A percentile compares a stretch with the other conserved stretches of the same genome.
These are phyloP conservation scores for Malurus cyaneus DNA, from an alignment of 2,113 vertebrate genomes.

Conservation along the genomic window DNA sequence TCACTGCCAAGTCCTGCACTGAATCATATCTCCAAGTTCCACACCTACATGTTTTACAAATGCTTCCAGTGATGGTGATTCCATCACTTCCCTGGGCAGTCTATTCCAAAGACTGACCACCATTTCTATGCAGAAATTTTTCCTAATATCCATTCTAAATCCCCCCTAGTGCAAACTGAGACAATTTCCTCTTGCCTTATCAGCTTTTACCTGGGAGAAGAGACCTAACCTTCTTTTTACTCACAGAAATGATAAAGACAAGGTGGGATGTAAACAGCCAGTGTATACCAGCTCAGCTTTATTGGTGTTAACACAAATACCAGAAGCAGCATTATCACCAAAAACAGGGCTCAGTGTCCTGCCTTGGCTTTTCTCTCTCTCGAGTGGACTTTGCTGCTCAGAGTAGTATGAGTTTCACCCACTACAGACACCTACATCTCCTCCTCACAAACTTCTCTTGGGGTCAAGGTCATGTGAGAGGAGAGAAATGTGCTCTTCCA, in stretches of 20 bases:
- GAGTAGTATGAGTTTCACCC: not conserved
- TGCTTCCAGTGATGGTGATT: not conserved
- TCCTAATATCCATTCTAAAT: not conserved
- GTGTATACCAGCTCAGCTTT: not conserved
- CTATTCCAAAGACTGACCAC: not conserved
- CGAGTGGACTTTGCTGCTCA: not conserved
- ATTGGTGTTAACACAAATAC: not conserved
- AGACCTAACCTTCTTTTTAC: not conserved
- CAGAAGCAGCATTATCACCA: not conserved
- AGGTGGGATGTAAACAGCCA: not conserved
- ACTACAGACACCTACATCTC: not conserved
- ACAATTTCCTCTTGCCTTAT: not conserved
- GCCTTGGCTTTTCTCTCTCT: not conserved
- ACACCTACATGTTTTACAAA: not conserved
- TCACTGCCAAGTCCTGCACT: not conserved
- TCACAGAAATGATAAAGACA: not conserved
- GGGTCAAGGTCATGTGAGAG: not conserved
- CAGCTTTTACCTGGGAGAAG: not conserved
- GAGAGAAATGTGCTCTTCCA: not conserved
- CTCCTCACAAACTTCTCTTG: not conserved
- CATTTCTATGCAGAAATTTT: not conserved
- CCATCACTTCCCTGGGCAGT: not conserved
- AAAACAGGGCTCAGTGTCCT: not conserved
- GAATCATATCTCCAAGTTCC: not conserved
- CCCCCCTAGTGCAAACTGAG: fast-evolving